Conservation (phyloP, 2,888 invertebrate genomes). For the Mesochorus sp. region DNA sequence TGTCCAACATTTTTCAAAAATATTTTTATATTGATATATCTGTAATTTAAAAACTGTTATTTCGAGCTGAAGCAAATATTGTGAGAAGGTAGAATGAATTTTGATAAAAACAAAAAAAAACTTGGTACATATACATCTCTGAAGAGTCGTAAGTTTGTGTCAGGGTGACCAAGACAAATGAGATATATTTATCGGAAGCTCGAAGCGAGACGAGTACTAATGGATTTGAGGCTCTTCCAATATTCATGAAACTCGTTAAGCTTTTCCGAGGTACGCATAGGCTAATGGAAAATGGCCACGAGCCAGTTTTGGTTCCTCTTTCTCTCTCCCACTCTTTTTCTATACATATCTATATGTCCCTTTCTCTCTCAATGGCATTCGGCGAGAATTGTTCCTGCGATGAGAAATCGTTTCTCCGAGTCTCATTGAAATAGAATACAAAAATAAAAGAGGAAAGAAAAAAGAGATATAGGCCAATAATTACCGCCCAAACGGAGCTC, state of each 20-base stretch:
- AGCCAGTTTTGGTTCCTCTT: not conserved
- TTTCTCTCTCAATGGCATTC: not conserved
- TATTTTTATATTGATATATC: too few species aligned
- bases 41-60: too few species aligned
- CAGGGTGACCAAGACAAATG: conserved; percentile 74
- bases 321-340: not conserved
- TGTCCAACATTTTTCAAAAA: too few species aligned
- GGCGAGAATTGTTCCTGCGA: not conserved
- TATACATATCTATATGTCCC: not conserved
- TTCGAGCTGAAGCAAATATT: too few species aligned
- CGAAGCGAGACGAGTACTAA: conserved; percentile 38
- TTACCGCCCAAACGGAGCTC: conserved; percentile 92
- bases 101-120: too few species aligned
- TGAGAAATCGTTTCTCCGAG: conserved; percentile 25
- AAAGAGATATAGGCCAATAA: not conserved
- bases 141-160: conserved; percentile 40
- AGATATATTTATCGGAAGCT: conserved; percentile 73
- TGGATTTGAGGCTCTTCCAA: conserved; percentile 59
- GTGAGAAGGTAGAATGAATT: too few species aligned
- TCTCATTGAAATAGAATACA: too few species aligned
- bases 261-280: too few species aligned
- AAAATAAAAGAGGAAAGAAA: conserved; percentile 1
- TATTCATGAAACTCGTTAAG: conserved; percentile 59
- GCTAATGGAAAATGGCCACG: too few species aligned
- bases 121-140: too few species aligned